Evolutionary conservation across 2,888 invertebrate genomes (phyloP).

Genomic region (Elysia crispata): DNA sequence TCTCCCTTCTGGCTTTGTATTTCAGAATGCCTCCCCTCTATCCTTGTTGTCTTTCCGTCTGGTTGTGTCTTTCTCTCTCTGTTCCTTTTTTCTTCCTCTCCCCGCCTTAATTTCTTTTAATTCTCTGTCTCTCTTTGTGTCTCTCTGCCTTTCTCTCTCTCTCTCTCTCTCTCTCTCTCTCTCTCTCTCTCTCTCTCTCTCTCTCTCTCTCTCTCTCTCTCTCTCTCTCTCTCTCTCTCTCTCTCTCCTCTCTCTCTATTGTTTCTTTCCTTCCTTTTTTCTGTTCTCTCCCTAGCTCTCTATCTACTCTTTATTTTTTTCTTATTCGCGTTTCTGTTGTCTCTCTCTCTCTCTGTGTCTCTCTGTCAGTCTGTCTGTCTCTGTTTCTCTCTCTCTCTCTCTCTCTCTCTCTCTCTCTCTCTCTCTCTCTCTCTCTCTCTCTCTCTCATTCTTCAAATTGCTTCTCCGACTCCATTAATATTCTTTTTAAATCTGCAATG

Average conservation of each 20-base stretch:
- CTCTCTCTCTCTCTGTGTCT: constrained; percentile 24
- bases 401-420: background rate
- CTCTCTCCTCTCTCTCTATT: background rate
- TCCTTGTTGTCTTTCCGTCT: no score
- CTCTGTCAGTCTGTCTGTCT: background rate
- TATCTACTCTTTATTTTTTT: background rate
- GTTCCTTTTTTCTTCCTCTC: no score
- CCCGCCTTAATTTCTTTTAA: no score
- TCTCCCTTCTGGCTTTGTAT: no score
- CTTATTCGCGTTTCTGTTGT: constrained; percentile 21
- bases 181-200: constrained; percentile 17
- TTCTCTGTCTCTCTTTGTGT: no score
- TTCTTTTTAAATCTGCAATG: no score
- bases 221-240: background rate
- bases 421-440: constrained; percentile 1
- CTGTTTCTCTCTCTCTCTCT: constrained; percentile 4
- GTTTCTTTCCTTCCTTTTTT: no score
- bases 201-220: background rate
- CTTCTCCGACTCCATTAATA: background rate
- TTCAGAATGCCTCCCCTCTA: no score
- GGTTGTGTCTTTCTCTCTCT: no score
- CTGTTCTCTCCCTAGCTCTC: no score
- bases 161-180: no score
- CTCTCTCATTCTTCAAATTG: background rate
- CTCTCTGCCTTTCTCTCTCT: no score